A percentile compares a stretch with the other conserved stretches of the same genome.
These are phyloP conservation scores for Anastatus disparis DNA, from an alignment of 1,140 invertebrate species.

Conservation along the genomic window DNA sequence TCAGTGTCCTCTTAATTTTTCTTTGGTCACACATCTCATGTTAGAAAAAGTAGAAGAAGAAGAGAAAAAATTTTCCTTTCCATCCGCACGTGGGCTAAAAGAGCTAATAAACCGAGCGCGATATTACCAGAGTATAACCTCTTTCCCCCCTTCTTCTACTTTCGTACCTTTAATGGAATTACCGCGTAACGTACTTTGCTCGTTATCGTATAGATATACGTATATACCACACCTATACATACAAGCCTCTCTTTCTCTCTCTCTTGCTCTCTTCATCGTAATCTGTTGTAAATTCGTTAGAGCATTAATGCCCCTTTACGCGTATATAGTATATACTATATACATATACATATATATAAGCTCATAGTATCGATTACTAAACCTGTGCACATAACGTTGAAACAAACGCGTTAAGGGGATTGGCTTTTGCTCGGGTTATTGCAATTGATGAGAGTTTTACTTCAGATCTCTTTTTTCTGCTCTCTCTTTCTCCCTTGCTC, in stretches of 20 bases:
- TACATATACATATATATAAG: too few relatives aligned
- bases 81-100: neutral
- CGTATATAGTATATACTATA: too few relatives aligned
- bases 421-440: too few relatives aligned
- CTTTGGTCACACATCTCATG: neutral
- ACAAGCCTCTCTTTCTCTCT: neutral
- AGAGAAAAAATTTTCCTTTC: too few relatives aligned
- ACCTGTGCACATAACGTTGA: too few relatives aligned
- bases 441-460: too few relatives aligned
- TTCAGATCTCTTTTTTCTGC: too few relatives aligned
- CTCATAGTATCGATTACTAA: too few relatives aligned
- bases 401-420: too few relatives aligned
- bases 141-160: too few relatives aligned
- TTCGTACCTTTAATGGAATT: conserved; percentile 51
- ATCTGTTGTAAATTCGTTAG: conserved; percentile 48
- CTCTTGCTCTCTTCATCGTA: conserved; percentile 28
- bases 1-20: neutral
- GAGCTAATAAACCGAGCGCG: conserved; percentile 35
- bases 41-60: too few relatives aligned
- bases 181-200: conserved; percentile 45
- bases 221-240: conserved; percentile 9
- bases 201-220: conserved; percentile 34
- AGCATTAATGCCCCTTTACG: neutral
- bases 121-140: conserved; percentile 38
- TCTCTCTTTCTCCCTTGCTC: too few relatives aligned